Conservation (phyloP, 2,888 invertebrate species). For the Drosophila pseudotalamancana region DNA sequence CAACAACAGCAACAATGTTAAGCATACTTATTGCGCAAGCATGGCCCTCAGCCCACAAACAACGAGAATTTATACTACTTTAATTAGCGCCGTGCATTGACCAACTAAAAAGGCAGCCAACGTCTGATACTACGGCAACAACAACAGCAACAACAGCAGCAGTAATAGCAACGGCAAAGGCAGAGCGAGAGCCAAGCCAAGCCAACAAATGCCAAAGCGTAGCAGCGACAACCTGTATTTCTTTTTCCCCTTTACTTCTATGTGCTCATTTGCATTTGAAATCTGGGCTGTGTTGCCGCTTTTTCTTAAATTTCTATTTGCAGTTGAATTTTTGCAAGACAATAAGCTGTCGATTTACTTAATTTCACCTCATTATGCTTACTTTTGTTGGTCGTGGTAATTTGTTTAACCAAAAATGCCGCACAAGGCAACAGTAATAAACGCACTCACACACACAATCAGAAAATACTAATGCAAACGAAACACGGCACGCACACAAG, state of each 20-base stretch:
- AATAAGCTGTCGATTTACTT: conserved; percentile 28
- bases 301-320: conserved; percentile 40
- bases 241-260: conserved; percentile 23
- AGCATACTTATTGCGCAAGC: conserved; percentile 52
- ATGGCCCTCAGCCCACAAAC: conserved; percentile 16
- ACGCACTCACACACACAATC: conserved; percentile 19
- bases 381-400: conserved; percentile 44
- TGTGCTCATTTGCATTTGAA: conserved; percentile 66
- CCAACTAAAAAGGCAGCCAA: conserved; percentile 43
- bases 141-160: conserved; percentile 22
- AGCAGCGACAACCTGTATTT: conserved; percentile 71
- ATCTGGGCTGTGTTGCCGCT: conserved; percentile 37
- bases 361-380: conserved; percentile 57
- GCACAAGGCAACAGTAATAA: conserved; percentile 61
- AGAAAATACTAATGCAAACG: conserved; percentile 26
- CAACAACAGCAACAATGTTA: conserved; percentile 30
- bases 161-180: conserved; percentile 10
- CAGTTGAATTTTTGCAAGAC: conserved; percentile 36
- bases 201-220: conserved; percentile 59
- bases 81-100: conserved; percentile 67
- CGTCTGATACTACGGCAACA: conserved; percentile 1
- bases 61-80: conserved; percentile 33
- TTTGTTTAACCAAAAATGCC: conserved; percentile 75
- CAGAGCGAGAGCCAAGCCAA: conserved; percentile 31
- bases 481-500: conserved; percentile 48